Evolutionary conservation across 2,797 vertebrate genomes (phyloP), one percentile per base, ranked within the genome.

Genomic region (Strix occidentalis): DNA sequence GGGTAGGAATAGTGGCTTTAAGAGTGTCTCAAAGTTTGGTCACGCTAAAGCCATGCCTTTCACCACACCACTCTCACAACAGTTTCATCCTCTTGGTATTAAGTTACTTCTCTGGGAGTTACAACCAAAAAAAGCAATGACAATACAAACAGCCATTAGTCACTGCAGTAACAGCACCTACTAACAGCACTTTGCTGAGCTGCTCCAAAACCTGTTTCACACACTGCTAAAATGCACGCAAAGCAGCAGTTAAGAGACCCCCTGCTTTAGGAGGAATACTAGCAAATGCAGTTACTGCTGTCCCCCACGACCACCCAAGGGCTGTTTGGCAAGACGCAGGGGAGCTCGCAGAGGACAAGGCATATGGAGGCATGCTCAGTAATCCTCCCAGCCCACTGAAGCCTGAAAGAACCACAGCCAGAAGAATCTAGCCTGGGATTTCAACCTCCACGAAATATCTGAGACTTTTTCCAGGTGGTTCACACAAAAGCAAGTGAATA

Each of bases 181-280:
- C 13, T 23, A 35, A 53, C 14, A 60, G 39, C 15, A 10, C 43
- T 37, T 41, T 2, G 4, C 4, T 63, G 29, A 57, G 35, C 43
- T 23, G 48, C 43, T 66, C 39, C n/a, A n/a, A 54, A 77, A 16
- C 11, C 39, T 24, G 14, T 31, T 83, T 41, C 51, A 29, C 13
- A 14, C 0, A 0, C 35, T 80, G 31, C 16, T 51, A 53, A 74
- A 83, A 63, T 0, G 8, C 6, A 33, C 0, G 2, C 0, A 4
- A 69, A 72, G 68, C 37, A 75, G 53, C 23, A 64, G 45, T 2
- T 15, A 11, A 11, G 26, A 68, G 15, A 21, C 2, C 8, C 11
- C 10, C 14, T 70, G 33, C 13, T 16, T 25, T n/a, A 37, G 17
- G 21, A 50, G 28, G 9, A 41, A 1, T 6, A 65, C 17, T 11